Conservation (phyloP, 30 jellyfish, hydroid and myxozoan genomes). For the Aurelia aurita region DNA sequence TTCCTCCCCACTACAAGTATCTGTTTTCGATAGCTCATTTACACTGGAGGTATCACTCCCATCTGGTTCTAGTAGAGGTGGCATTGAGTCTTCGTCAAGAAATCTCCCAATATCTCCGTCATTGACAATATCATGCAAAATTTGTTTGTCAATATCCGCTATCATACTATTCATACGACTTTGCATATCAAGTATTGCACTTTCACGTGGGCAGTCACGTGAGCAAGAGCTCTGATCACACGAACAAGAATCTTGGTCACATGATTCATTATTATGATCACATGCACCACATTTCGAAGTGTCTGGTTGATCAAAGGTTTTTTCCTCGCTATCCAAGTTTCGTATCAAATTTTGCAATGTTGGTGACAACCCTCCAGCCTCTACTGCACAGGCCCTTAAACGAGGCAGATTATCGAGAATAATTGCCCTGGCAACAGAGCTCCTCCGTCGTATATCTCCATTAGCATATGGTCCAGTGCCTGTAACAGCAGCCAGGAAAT, state of each 20-base stretch:
- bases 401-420: conserved; percentile 78
- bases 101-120: conserved; percentile 1
- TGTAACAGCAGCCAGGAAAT: conserved; percentile 62
- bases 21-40: background rate
- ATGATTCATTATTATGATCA: background rate
- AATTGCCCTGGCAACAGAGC: conserved; percentile 74
- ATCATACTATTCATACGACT: conserved; percentile 32
- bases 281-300: background rate
- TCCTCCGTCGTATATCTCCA: conserved; percentile 55
- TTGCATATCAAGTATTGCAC: conserved; percentile 14
- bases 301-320: background rate
- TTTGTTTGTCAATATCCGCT: conserved; percentile 51
- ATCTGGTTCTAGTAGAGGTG: conserved; percentile 1
- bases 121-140: conserved; percentile 25
- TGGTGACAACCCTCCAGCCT: conserved; percentile 37
- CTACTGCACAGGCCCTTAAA: conserved; percentile 62
- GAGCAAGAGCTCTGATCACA: background rate
- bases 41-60: conserved; percentile 1
- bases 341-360: conserved; percentile 18
- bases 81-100: background rate
- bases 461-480: conserved; percentile 25
- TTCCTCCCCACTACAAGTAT: background rate
- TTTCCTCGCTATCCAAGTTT: conserved; percentile 30
- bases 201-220: conserved; percentile 1
- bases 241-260: background rate